Base-by-base conservation (phyloP, 37 sponge, comb jelly and placozoan genomes). In the Amphimedon queenslandica region DNA sequence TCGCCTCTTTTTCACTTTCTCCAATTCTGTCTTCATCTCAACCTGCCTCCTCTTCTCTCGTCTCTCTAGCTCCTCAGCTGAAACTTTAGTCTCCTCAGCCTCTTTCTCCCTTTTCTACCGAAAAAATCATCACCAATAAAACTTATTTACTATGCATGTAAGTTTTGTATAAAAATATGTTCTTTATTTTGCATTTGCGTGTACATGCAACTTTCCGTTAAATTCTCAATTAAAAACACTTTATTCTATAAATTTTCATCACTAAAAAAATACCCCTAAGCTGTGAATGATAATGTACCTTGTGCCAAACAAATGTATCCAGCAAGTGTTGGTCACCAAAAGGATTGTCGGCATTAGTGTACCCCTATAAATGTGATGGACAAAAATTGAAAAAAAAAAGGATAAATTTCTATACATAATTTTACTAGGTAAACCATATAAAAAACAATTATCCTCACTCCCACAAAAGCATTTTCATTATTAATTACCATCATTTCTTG, bases 281-380 rank as follows among this genome's bases (percentile, higher is more conserved):
- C n/a, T n/a, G n/a, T n/a, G n/a, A n/a, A n/a, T n/a, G n/a, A n/a
- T n/a, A n/a, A n/a, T n/a, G n/a, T 56, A 89, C 91, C 92, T 94
- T 87, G 2, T 90, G 83, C 97, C 97, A 96, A 0, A 93, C 90
- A 74, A 96, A 96, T 35, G 69, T 86, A 8, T 93, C 81, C 29
- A 87, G 72, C n/a, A 96, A 67, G 37, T 82, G 73, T 24, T 85
- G 68, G 40, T 96, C 97, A 40, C 97, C 97, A 80, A 96, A 96
- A 6, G 94, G 94, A 76, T 96, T 96, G 42, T 93, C 90, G 2
- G 76, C 74, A 81, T 95, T 92, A 28, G 93, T 92, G 74, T 95
- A 92, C 18, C 71, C 96, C 87, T 85, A 55, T 3, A 60, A 11
- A 58, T 18, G 13, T 47, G 13, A 47, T 47, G 8, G 13, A 47